These are phyloP conservation scores for Tor tambroides DNA, from an alignment of 2,113 vertebrate species.

Conservation along the genomic window DNA sequence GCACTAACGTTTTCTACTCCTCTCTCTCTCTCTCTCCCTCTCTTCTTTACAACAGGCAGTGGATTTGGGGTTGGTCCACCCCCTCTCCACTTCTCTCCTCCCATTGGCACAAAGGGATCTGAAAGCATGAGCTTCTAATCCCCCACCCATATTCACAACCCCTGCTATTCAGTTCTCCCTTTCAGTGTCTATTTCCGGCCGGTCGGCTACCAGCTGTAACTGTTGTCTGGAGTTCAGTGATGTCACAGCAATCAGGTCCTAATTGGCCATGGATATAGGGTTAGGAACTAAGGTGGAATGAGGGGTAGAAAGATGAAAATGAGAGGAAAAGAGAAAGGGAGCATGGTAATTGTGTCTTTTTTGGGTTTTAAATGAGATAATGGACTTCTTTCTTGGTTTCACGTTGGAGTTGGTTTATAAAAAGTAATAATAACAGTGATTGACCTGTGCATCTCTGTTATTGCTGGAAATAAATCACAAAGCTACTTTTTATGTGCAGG, in stretches of 20 bases:
- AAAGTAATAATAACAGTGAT: constrained; percentile 10
- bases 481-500: not conserved
- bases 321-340: not conserved
- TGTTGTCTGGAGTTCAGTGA: constrained; percentile 67
- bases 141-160: constrained; percentile 44
- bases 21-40: constrained; percentile 55
- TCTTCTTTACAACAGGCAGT: constrained; percentile 70
- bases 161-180: constrained; percentile 47
- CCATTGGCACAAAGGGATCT: constrained; percentile 79
- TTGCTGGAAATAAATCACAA: not conserved
- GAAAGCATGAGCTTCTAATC: constrained; percentile 73
- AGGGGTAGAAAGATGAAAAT: not conserved
- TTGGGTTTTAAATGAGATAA: not conserved
- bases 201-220: constrained; percentile 64
- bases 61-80: constrained; percentile 73
- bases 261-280: constrained; percentile 65
- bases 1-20: constrained; percentile 61
- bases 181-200: constrained; percentile 78
- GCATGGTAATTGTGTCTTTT: not conserved
- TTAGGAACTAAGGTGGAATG: not conserved
- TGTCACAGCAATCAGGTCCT: constrained; percentile 74
- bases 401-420: not conserved
- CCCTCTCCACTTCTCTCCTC: constrained; percentile 75
- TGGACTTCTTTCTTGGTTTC: not conserved
- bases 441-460: not conserved